phyloP scores from a whole-genome alignment of 1,140 invertebrate genomes.

The Dolichoris vasculosae region DNA sequence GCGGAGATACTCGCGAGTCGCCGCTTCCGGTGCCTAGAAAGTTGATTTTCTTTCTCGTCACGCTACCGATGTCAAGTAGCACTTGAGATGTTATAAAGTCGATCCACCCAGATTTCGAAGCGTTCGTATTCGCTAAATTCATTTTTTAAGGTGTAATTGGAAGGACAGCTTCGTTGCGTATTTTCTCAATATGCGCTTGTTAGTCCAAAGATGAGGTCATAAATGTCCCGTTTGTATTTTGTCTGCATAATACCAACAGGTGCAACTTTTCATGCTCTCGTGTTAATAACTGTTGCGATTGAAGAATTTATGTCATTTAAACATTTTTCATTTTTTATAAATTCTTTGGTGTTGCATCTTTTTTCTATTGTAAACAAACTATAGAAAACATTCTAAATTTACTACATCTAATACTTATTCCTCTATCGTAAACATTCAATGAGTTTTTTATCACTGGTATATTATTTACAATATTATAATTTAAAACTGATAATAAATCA shows the following conservation, averaged over 20 bases:
- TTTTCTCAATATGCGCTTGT: not conserved
- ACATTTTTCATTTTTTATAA: not conserved
- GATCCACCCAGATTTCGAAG: not conserved
- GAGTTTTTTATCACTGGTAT: too few species aligned
- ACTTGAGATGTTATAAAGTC: slow-evolving; percentile 22
- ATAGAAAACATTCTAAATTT: not conserved
- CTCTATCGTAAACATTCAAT: too few species aligned
- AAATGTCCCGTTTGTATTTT: not conserved
- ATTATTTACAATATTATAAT: too few species aligned
- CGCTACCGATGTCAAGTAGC: slow-evolving; percentile 36
- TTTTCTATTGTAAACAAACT: not conserved
- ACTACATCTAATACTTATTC: not conserved
- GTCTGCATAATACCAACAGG: not conserved
- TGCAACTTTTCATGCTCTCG: slow-evolving; percentile 7
- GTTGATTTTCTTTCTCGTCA: slow-evolving; percentile 42
- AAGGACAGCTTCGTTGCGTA: not conserved
- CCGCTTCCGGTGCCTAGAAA: slow-evolving; percentile 43
- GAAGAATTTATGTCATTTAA: not conserved
- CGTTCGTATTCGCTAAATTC: not conserved
- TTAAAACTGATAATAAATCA: too few species aligned
- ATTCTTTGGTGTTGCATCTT: not conserved
- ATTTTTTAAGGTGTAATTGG: not conserved
- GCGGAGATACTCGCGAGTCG: not conserved
- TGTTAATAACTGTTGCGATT: not conserved
- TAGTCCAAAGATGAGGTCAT: not conserved